Evolutionary conservation across 2,888 invertebrate genomes (phyloP).

Genomic region (Agrochola litura): DNA sequence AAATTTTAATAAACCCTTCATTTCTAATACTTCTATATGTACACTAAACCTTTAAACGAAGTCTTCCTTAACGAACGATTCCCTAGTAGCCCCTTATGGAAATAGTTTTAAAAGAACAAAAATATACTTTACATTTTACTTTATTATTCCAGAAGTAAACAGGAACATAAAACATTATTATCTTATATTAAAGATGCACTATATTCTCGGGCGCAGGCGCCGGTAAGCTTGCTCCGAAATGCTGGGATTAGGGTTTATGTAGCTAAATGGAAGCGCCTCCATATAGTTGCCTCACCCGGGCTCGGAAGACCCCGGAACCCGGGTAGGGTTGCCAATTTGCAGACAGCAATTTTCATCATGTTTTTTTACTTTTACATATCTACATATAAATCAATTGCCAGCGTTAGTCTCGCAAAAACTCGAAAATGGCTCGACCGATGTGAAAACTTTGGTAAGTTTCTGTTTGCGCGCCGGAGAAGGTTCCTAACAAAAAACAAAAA

Average conservation of each 20-base stretch:
- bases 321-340: constrained; percentile 32
- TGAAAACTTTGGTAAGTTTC: too few species aligned
- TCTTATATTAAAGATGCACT: constrained; percentile 12
- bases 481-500: too few species aligned
- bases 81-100: background rate
- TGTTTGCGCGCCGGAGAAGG: too few species aligned
- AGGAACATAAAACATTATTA: background rate
- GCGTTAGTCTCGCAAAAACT: too few species aligned
- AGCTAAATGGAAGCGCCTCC: constrained; percentile 15
- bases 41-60: background rate
- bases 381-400: too few species aligned
- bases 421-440: too few species aligned
- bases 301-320: background rate
- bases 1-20: background rate
- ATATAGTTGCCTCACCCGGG: constrained; percentile 32
- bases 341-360: background rate
- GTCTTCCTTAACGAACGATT: background rate
- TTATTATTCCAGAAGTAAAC: background rate
- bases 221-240: constrained; percentile 16
- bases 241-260: constrained; percentile 34
- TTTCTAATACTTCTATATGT: background rate
- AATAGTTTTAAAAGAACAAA: background rate
- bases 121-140: background rate
- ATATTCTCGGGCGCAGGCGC: background rate
- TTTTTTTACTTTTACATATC: background rate